Conservation (phyloP, 1,140 invertebrate genomes). For the Ephestia elutella region DNA sequence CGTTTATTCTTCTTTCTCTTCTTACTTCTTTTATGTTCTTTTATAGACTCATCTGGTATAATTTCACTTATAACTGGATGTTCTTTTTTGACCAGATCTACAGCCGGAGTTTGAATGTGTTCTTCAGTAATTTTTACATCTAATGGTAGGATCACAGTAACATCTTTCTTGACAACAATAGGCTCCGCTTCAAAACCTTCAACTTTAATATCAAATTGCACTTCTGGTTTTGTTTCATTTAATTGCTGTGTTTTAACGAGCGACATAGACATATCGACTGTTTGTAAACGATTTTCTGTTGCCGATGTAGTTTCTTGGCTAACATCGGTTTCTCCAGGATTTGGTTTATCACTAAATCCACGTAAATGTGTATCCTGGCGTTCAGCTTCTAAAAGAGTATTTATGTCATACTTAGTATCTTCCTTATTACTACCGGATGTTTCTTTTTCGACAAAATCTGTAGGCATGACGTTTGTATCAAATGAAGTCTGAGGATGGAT, state of each 20-base stretch:
- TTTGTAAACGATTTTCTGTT: conserved; percentile 24
- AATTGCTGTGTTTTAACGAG: conserved; percentile 38
- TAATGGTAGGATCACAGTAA: conserved; percentile 42
- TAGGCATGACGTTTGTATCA: conserved; percentile 16
- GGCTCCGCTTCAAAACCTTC: conserved; percentile 38
- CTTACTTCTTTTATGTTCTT: conserved; percentile 37
- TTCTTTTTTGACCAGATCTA: conserved; percentile 17
- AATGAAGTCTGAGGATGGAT: conserved; percentile 14
- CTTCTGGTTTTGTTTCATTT: conserved; percentile 37
- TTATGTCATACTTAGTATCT: conserved; percentile 31
- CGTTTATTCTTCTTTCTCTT: conserved; percentile 45
- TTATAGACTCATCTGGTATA: conserved; percentile 26
- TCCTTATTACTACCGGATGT: conserved; percentile 6
- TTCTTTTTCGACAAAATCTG: neutral
- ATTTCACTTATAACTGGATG: conserved; percentile 13
- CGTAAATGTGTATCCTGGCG: conserved; percentile 33
- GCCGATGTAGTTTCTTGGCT: conserved; percentile 9
- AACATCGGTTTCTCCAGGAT: neutral
- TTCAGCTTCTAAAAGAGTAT: conserved; percentile 46
- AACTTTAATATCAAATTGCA: conserved; percentile 48
- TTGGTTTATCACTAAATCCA: conserved; percentile 16
- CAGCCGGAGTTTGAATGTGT: conserved; percentile 13
- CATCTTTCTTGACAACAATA: conserved; percentile 48
- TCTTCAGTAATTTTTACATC: conserved; percentile 43
- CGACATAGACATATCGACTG: conserved; percentile 51